Percentiles rank a stretch among this genome's conserved stretches.
phyloP scores from a whole-genome alignment of 2,797 vertebrate species.

The Sardinella longiceps region DNA sequence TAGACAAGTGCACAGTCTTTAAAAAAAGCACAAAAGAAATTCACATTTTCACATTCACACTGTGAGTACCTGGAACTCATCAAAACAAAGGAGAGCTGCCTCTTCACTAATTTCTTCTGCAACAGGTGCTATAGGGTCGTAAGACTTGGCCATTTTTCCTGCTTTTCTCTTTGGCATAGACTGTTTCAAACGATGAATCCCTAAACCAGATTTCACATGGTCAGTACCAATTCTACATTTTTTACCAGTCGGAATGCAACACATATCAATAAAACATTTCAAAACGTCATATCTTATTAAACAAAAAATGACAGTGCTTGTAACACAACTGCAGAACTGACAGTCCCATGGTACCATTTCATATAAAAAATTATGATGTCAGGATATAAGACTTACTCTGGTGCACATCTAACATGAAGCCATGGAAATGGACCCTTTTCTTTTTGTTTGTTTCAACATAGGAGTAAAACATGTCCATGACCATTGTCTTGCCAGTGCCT shows the following conservation, averaged over 20 bases:
- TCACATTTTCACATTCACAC: not conserved
- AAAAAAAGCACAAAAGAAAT: not conserved
- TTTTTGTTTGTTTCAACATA: conserved; percentile 89
- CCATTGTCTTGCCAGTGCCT: conserved; percentile 99
- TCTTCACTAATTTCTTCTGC: conserved; percentile 95
- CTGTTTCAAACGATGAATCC: conserved; percentile 95
- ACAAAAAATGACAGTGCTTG: not conserved
- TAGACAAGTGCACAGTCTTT: not conserved
- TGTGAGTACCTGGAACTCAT: conserved; percentile 91
- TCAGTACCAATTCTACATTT: not conserved
- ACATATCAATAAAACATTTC: not conserved
- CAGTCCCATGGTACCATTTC: no score
- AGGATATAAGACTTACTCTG: conserved; percentile 81
- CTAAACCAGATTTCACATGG: conserved; percentile 62
- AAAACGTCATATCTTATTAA: not conserved
- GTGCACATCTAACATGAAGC: conserved; percentile 98
- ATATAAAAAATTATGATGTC: not conserved
- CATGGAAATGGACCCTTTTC: conserved; percentile 96
- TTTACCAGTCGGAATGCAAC: not conserved
- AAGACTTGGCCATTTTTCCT: conserved; percentile 92
- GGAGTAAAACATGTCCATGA: conserved; percentile 98
- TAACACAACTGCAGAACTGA: no score
- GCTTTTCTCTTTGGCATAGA: conserved; percentile 90
- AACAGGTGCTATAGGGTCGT: conserved; percentile 94
- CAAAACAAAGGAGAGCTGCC: conserved; percentile 91